Percentiles rank a stretch among this genome's conserved stretches.
Conservation (phyloP, 2,888 invertebrate genomes). For the Diploptera punctata region DNA sequence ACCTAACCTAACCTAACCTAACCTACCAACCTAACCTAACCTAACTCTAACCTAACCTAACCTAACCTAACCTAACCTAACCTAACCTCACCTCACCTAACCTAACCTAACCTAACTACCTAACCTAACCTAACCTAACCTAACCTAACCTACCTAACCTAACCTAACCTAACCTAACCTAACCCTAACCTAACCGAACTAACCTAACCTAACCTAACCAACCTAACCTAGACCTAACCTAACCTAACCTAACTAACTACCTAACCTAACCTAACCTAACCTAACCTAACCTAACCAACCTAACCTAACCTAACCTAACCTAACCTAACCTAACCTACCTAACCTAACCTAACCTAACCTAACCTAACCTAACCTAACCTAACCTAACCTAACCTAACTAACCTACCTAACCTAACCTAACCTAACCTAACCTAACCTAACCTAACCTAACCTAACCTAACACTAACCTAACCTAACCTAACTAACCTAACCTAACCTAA, state of each 20-base stretch:
- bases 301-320: slow-evolving; percentile 12
- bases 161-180: slow-evolving; percentile 19
- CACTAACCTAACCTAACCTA: slow-evolving; percentile 31
- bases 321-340: slow-evolving; percentile 4
- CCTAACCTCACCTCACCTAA: slow-evolving; percentile 7
- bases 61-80: slow-evolving; percentile 15
- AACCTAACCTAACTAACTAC: slow-evolving; percentile 16
- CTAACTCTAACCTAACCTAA: slow-evolving; percentile 12
- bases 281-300: slow-evolving; percentile 9
- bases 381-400: slow-evolving; percentile 10
- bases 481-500: slow-evolving; percentile 27
- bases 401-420: slow-evolving; percentile 23
- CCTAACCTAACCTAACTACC: slow-evolving; percentile 14
- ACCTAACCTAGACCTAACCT: slow-evolving; percentile 15
- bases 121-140: not conserved
- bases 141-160: slow-evolving; percentile 16
- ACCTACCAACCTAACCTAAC: slow-evolving; percentile 11
- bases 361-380: slow-evolving; percentile 14
- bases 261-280: slow-evolving; percentile 9
- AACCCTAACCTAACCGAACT: too few species aligned
- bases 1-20: slow-evolving; percentile 23
- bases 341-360: slow-evolving; percentile 11
- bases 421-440: slow-evolving; percentile 31
- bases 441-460: slow-evolving; percentile 29
- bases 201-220: slow-evolving; percentile 22